Evolutionary conservation across 2,888 invertebrate genomes (phyloP).

Genomic region (Caenorhabditis sulstoni): DNA sequence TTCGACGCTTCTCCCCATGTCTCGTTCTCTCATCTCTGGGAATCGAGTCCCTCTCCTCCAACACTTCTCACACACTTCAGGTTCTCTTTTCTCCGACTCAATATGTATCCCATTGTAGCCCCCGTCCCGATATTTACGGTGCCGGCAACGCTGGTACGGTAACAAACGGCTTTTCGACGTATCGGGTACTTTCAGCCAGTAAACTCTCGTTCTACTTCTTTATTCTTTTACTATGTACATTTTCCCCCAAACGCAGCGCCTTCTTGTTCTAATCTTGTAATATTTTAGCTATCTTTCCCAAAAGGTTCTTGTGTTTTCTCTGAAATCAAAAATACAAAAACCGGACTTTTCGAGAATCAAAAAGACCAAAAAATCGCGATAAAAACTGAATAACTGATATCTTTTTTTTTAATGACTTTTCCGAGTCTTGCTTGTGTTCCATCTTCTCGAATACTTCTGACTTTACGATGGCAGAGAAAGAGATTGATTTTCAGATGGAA

Average conservation of each 20-base stretch:
- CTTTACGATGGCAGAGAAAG: conserved; percentile 10
- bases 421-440: conserved; percentile 4
- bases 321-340: too few relatives aligned
- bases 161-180: conserved; percentile 45
- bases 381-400: conserved; percentile 31
- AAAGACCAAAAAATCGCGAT: conserved; percentile 20
- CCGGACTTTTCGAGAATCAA: conserved; percentile 4
- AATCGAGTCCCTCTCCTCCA: conserved; percentile 15
- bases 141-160: conserved; percentile 53
- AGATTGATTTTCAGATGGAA: conserved; percentile 23
- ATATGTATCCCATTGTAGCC: conserved; percentile 5
- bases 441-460: conserved; percentile 30
- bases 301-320: neutral
- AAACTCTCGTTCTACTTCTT: neutral
- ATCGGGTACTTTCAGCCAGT: conserved; percentile 38
- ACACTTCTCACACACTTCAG: conserved; percentile 54
- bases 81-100: conserved; percentile 22
- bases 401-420: neutral
- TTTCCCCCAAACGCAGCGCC: conserved; percentile 8
- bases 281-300: conserved; percentile 1
- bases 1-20: conserved; percentile 5
- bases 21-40: conserved; percentile 1
- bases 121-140: conserved; percentile 52
- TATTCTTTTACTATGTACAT: conserved; percentile 30
- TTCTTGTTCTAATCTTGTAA: conserved; percentile 13